Percentiles rank a stretch among this genome's conserved stretches.
Evolutionary conservation across 2,113 vertebrate species (phyloP).

Genomic region (Rhinichthys klamathensis): DNA sequence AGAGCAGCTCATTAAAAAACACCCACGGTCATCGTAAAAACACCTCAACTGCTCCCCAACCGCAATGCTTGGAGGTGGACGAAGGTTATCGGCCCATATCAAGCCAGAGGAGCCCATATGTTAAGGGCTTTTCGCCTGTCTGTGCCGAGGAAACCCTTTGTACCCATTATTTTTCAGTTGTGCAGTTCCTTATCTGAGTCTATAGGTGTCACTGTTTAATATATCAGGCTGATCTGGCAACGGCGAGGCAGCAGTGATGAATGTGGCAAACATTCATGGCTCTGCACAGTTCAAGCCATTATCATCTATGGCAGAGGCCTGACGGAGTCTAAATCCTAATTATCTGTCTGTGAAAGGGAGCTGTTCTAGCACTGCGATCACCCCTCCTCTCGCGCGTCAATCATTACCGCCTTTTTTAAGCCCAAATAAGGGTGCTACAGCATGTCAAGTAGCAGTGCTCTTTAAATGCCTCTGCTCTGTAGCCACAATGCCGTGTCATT

Average conservation of each 20-base stretch:
- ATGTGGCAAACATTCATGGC: conserved; percentile 43
- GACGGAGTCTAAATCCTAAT: conserved; percentile 54
- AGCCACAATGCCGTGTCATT: conserved; percentile 39
- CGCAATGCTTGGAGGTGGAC: neutral
- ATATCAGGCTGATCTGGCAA: conserved; percentile 35
- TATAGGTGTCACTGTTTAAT: conserved; percentile 53
- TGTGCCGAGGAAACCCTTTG: neutral
- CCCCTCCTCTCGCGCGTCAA: conserved; percentile 37
- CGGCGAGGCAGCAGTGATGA: conserved; percentile 35
- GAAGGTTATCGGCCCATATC: conserved; percentile 12
- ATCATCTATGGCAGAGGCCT: conserved; percentile 50
- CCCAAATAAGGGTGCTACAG: conserved; percentile 45
- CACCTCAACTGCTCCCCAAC: conserved; percentile 20
- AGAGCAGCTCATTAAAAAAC: conserved; percentile 26
- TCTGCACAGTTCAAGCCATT: conserved; percentile 50
- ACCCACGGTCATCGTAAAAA: conserved; percentile 30
- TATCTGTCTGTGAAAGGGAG: conserved; percentile 46
- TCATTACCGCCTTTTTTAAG: conserved; percentile 44
- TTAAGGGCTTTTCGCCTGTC: neutral
- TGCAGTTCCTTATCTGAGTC: conserved; percentile 34
- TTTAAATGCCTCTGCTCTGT: conserved; percentile 39
- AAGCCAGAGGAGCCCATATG: neutral
- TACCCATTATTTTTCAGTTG: neutral
- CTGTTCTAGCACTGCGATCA: conserved; percentile 34
- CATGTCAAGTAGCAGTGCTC: conserved; percentile 40